Conservation (phyloP, 2,113 vertebrate genomes). For the Mohoua ochrocephala region DNA sequence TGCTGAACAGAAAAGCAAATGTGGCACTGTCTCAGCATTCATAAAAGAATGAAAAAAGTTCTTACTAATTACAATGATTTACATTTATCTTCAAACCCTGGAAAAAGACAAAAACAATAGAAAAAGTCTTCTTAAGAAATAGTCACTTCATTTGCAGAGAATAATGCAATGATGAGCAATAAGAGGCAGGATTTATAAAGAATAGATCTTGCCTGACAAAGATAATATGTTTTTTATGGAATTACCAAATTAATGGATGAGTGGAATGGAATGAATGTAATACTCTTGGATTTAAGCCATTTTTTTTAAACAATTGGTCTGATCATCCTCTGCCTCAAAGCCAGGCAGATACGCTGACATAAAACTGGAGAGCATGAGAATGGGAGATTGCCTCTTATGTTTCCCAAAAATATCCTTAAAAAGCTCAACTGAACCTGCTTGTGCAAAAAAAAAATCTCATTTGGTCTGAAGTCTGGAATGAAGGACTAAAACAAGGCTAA, state of each 20-base stretch:
- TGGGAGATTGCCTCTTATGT: neutral
- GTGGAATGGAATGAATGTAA: neutral
- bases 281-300: neutral
- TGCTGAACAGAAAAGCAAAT: neutral
- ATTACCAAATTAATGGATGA: slow-evolving; percentile 8
- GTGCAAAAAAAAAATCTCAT: neutral
- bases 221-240: neutral
- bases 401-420: neutral
- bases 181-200: neutral
- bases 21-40: neutral
- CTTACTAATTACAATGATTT: neutral
- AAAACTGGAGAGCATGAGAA: neutral
- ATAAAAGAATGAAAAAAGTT: neutral
- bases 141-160: neutral
- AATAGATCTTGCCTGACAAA: neutral
- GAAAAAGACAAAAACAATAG: neutral
- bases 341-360: neutral
- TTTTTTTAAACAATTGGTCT: neutral
- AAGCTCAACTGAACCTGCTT: neutral
- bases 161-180: neutral
- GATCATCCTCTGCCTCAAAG: neutral
- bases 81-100: neutral
- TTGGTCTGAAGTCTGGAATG: neutral
- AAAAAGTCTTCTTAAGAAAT: neutral
- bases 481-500: neutral